Base-by-base conservation (phyloP, 2,888 invertebrate genomes). In the Atrina japonica region DNA sequence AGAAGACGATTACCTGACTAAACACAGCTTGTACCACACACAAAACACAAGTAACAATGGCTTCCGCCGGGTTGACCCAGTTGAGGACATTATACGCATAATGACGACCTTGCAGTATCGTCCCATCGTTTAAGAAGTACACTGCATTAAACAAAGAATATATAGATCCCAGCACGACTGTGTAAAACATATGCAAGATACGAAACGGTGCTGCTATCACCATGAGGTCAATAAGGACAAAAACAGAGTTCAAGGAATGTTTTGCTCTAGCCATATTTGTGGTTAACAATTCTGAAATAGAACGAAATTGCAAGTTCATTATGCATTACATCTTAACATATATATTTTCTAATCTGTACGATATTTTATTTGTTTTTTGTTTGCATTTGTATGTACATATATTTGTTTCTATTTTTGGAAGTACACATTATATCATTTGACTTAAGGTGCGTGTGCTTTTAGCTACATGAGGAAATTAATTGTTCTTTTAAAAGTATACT, bases 131-230 rank as follows among this genome's bases (percentile, higher is more conserved):
- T 56, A 85, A 81, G 80, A 87, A 88, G 76, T 88, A 88, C 59
- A 86, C 45, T 60, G 85, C 87, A 77, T 88, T 88, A 81, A 87
- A 88, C 35, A 87, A 67, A 16, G 85, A 80, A 74, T 88, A 88
- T 30, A 83, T 56, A 40, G 86, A 85, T 9, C 88, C 88, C 27
- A 88, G 73, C 21, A 78, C 78, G 43, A 88, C 73, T 18, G 87
- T 78, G 75, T 81, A 87, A 65, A 88, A 77, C 77, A 88, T 75
- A 73, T 88, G 88, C 59, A 88, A 77, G 18, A 88, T 65, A 5
- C 88, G 84, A 43, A 88, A 74, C n/a, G 88, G 88, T 18, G 83
- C 76, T 49, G 84, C 86, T 45, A 77, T 77, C 21, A 87, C 74
- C 59, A 87, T 68, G 23, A 88, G 35, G 76, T 88, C 88, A 6